Evolutionary conservation across 2,888 invertebrate genomes (phyloP), one percentile per base, ranked within the genome.

Genomic region (Euzetes globulus): DNA sequence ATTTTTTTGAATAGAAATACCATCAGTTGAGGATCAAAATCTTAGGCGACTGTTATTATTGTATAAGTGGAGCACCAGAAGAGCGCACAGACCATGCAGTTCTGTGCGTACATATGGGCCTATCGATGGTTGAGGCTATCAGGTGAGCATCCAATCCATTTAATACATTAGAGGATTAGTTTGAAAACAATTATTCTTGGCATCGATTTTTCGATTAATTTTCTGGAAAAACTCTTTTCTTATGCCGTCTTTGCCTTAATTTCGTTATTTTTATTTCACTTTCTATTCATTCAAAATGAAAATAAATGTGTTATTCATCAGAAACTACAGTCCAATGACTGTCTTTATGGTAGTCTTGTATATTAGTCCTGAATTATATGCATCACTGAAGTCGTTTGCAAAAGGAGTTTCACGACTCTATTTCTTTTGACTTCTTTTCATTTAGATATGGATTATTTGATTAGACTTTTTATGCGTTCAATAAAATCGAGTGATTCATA

Each of bases 31-130:
- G 95, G 77, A 96, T 96, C 80, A 96, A 96, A 87, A 95, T 96
- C 82, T 87, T 96, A 72, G 95, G 96, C 0, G 96, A 96, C 83
- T 96, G 96, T 83, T 96, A 99, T 85, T 99, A 99, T 86, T 95
- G 95, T 84, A 93, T 96, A 81, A 93, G 94, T 83, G 96, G 96
- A 22, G 94, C 94, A 60, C 94, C 94, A 0, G 88, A 90, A 76
- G 93, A 94, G 82, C 86, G 92, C 73, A 58, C 71, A 33, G 74
- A 74, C 70, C 29, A 76, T 55, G 81, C 94, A 70, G 91, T 93
- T 29, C 88, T 95, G 55, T 92, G 91, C 83, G 92, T 96, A 27
- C 92, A 94, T 83, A 95, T 95, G 95, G 95, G 95, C 60, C 86
- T 96, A 72, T 92, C 94, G 37, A 94, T 96, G 94, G 94, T 96